phyloP scores from a whole-genome alignment of 2,888 invertebrate species.

The Osedax frankpressi region DNA sequence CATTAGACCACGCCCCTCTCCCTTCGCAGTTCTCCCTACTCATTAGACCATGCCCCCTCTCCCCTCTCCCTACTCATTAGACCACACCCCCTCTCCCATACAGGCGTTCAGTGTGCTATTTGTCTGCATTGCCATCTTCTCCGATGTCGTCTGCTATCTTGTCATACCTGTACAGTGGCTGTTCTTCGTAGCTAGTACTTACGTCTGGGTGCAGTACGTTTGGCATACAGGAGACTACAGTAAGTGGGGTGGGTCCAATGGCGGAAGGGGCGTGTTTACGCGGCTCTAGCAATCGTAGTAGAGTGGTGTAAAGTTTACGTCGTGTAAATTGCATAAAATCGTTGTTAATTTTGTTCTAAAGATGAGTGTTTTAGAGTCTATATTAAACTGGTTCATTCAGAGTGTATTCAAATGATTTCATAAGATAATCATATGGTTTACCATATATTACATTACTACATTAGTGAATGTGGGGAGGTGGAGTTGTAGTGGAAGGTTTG shows the following conservation, averaged over 20 bases:
- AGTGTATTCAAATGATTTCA: no score
- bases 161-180: constrained; percentile 94
- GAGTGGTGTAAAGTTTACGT: no score
- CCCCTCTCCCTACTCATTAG: no score
- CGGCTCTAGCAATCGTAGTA: background rate
- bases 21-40: no score
- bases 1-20: background rate
- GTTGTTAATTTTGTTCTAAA: no score
- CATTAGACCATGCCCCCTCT: background rate
- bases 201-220: constrained; percentile 95
- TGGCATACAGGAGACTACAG: constrained; percentile 70
- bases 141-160: constrained; percentile 95
- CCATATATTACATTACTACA: no score
- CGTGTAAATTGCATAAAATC: no score
- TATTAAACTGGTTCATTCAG: no score
- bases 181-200: constrained; percentile 93
- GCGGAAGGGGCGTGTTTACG: background rate
- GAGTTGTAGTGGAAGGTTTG: no score
- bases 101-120: constrained; percentile 96
- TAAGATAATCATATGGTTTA: no score
- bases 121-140: constrained; percentile 89
- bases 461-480: no score
- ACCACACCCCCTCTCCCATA: constrained; percentile 28
- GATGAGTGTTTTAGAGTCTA: no score
- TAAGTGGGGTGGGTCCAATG: background rate